Percentiles rank a stretch among this genome's conserved stretches.
Evolutionary conservation across 1,140 invertebrate species (phyloP).

Genomic region (Geopemphigus sp.): DNA sequence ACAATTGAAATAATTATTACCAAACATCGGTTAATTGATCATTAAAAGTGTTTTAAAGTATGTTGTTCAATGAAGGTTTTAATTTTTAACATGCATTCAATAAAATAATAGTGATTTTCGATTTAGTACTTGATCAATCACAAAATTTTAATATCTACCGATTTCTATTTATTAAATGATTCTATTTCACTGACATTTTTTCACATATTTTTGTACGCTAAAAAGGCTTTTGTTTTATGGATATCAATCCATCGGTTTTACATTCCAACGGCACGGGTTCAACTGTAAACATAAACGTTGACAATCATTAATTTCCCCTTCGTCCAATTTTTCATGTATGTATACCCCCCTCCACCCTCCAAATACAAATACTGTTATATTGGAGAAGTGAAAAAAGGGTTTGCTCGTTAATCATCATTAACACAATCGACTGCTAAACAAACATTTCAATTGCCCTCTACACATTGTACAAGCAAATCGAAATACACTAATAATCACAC

Average conservation of each 20-base stretch:
- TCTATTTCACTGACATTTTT: neutral
- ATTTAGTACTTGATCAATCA: no score
- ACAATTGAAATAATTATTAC: no score
- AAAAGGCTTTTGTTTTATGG: neutral
- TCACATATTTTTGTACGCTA: neutral
- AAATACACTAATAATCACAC: conserved; percentile 26
- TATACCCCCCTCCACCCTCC: no score
- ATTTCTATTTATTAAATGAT: neutral
- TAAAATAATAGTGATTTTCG: no score
- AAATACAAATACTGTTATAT: neutral
- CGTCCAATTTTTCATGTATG: conserved; percentile 15
- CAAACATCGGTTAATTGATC: no score
- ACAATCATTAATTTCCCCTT: neutral
- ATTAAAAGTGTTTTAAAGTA: no score
- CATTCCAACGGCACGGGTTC: neutral
- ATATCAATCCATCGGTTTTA: neutral
- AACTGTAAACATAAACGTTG: neutral
- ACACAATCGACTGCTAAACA: conserved; percentile 8
- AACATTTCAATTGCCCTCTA: conserved; percentile 25
- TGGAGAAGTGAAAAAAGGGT: conserved; percentile 1
- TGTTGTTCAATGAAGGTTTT: no score
- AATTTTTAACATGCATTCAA: no score
- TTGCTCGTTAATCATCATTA: conserved; percentile 36
- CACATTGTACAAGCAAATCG: neutral
- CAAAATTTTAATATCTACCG: no score